Conservation (phyloP, 2,797 vertebrate genomes). For the Hydrocynus forskahlii region DNA sequence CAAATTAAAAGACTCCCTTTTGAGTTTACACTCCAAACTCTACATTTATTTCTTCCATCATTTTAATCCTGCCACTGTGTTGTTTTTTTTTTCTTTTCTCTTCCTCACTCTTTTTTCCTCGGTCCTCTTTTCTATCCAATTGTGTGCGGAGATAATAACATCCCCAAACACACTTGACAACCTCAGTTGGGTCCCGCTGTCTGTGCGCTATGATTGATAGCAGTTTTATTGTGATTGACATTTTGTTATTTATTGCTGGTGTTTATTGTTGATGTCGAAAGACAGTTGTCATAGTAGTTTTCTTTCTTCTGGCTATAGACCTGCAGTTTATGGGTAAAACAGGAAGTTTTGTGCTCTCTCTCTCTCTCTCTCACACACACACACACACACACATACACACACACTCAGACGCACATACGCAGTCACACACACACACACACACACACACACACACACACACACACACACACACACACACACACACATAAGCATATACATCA, state of each 20-base stretch:
- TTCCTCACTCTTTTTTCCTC: neutral
- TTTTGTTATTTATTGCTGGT: slow-evolving; percentile 52
- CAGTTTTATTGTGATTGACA: slow-evolving; percentile 48
- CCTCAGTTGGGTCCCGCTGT: slow-evolving; percentile 30
- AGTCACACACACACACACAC: too few relatives aligned
- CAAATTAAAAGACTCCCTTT: slow-evolving; percentile 65
- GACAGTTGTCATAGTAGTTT: slow-evolving; percentile 46
- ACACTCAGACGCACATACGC: too few relatives aligned
- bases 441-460: too few relatives aligned
- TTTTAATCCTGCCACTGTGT: slow-evolving; percentile 46
- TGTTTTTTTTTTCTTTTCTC: slow-evolving; percentile 5
- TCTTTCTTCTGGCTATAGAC: neutral
- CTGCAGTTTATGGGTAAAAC: neutral
- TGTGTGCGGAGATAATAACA: slow-evolving; percentile 56
- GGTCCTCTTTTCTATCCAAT: slow-evolving; percentile 34
- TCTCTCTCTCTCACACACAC: neutral
- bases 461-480: too few relatives aligned
- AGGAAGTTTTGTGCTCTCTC: too few relatives aligned
- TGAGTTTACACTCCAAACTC: slow-evolving; percentile 53
- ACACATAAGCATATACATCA: too few relatives aligned
- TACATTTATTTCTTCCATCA: slow-evolving; percentile 23
- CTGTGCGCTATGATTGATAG: slow-evolving; percentile 54
- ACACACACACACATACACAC: neutral
- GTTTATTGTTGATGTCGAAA: slow-evolving; percentile 50
- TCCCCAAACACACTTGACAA: slow-evolving; percentile 50